A percentile compares a stretch with the other conserved stretches of the same genome.
These are phyloP conservation scores for Loris lydekkerianus DNA, from an alignment of 2,797 vertebrate genomes.

Conservation along the genomic window DNA sequence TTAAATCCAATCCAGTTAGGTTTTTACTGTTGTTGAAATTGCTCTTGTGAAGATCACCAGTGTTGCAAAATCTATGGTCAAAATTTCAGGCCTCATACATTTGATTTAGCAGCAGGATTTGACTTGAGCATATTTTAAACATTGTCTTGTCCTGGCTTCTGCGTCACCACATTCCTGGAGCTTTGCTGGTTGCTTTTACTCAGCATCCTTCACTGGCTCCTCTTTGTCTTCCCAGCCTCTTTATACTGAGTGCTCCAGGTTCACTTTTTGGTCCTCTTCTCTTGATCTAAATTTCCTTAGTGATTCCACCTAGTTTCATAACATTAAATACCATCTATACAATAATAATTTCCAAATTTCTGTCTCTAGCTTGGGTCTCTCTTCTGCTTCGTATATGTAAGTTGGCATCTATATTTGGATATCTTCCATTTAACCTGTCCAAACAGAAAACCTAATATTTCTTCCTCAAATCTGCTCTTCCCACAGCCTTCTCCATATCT, in stretches of 20 bases:
- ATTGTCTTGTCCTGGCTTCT: background rate
- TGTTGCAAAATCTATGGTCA: constrained; percentile 28
- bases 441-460: background rate
- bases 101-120: background rate
- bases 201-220: background rate
- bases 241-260: background rate
- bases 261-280: background rate
- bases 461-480: background rate
- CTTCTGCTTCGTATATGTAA: background rate
- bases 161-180: background rate
- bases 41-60: background rate
- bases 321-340: background rate
- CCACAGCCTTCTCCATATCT: background rate
- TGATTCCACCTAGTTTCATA: background rate
- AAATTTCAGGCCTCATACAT: background rate
- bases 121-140: background rate
- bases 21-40: background rate
- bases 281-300: constrained; percentile 8
- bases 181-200: background rate
- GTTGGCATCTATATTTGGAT: background rate
- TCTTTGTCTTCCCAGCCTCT: background rate
- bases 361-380: background rate
- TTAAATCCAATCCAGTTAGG: background rate
- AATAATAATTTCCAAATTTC: constrained; percentile 24
- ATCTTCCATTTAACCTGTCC: background rate